phyloP scores from a whole-genome alignment of 2,888 invertebrate species.

The Antheraea assamensis region DNA sequence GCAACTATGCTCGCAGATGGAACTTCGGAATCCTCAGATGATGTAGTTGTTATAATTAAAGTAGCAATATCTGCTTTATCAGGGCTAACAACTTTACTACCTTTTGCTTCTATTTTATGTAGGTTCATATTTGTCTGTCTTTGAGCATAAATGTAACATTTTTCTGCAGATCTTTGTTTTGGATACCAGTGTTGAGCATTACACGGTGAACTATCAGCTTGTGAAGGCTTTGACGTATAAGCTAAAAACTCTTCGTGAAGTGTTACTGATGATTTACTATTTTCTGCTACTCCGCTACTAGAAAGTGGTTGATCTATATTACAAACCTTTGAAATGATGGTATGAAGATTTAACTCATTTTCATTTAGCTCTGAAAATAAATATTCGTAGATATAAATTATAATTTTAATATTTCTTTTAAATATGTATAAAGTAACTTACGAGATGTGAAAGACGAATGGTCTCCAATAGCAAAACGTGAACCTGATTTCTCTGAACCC shows the following conservation, averaged over 20 bases:
- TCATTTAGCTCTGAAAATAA: constrained; percentile 52
- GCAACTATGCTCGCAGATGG: constrained; percentile 43
- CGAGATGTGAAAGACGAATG: constrained; percentile 63
- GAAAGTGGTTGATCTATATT: constrained; percentile 36
- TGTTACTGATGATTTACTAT: constrained; percentile 43
- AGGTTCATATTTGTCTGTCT: constrained; percentile 58
- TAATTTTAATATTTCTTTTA: neutral
- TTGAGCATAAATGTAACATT: constrained; percentile 62
- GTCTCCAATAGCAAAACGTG: constrained; percentile 67
- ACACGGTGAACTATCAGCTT: constrained; percentile 34
- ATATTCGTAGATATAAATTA: constrained; percentile 22
- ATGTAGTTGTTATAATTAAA: constrained; percentile 53
- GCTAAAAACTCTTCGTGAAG: constrained; percentile 46
- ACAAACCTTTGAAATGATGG: constrained; percentile 43
- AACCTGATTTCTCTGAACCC: constrained; percentile 61
- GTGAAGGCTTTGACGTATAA: constrained; percentile 48
- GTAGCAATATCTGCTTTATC: constrained; percentile 62
- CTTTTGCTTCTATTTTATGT: constrained; percentile 50
- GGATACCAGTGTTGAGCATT: constrained; percentile 45
- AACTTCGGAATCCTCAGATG: constrained; percentile 48
- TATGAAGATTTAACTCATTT: constrained; percentile 42
- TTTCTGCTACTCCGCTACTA: constrained; percentile 40
- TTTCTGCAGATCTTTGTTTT: constrained; percentile 52
- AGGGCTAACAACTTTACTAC: constrained; percentile 40
- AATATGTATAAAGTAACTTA: constrained; percentile 41